Evolutionary conservation across 2,888 invertebrate species (phyloP).

Genomic region (Amblyjoppa proteus): DNA sequence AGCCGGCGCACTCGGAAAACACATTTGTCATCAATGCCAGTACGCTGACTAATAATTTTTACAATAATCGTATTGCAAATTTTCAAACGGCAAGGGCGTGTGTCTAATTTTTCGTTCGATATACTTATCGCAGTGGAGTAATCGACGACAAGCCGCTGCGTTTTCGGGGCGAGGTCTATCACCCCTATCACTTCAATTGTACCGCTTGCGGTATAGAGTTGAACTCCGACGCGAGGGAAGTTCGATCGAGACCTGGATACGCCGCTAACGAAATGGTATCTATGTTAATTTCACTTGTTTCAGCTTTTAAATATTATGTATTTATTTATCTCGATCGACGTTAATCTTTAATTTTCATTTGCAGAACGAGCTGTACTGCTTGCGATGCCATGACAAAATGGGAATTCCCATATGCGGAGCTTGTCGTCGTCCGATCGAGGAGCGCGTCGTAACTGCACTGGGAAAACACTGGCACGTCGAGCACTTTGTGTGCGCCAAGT

Average conservation of each 20-base stretch:
- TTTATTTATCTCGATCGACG: background rate
- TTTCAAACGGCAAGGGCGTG: slow-evolving; percentile 6
- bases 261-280: slow-evolving; percentile 94
- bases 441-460: slow-evolving; percentile 98
- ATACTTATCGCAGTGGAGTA: slow-evolving; percentile 89
- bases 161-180: slow-evolving; percentile 98
- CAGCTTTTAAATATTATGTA: background rate
- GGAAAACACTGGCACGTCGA: slow-evolving; percentile 99
- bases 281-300: background rate
- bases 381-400: slow-evolving; percentile 99
- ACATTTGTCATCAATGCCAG: slow-evolving; percentile 99
- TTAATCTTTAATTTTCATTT: slow-evolving; percentile 71
- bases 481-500: slow-evolving; percentile 99
- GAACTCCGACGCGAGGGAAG: slow-evolving; percentile 98
- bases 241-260: slow-evolving; percentile 95
- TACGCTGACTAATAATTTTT: slow-evolving; percentile 86
- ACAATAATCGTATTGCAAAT: background rate
- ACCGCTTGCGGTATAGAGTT: slow-evolving; percentile 96
- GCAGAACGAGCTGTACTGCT: slow-evolving; percentile 97
- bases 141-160: slow-evolving; percentile 96
- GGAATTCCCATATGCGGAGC: slow-evolving; percentile 99
- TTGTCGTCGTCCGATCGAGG: slow-evolving; percentile 99
- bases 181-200: slow-evolving; percentile 99
- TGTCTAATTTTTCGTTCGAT: slow-evolving; percentile 36
- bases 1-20: slow-evolving; percentile 97